Conservation (phyloP, 1,140 invertebrate species). For the Diachasma alloeum region DNA sequence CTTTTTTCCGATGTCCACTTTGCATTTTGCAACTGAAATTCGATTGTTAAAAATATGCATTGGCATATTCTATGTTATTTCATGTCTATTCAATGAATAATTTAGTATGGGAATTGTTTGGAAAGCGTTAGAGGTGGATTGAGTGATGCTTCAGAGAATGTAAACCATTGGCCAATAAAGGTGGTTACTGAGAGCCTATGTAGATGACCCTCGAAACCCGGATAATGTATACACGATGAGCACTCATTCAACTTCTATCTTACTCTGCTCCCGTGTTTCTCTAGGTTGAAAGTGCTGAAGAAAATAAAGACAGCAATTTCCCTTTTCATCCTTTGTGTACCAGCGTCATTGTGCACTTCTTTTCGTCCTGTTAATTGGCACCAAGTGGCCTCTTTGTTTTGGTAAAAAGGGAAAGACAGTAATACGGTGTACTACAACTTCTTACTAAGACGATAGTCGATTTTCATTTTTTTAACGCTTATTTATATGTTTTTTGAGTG, state of each 20-base stretch:
- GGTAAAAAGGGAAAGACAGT: background rate
- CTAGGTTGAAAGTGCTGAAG: background rate
- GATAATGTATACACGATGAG: background rate
- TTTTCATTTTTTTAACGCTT: no score
- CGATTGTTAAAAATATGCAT: background rate
- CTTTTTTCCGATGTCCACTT: background rate
- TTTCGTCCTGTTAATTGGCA: background rate
- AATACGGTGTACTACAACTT: background rate
- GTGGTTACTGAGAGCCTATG: background rate
- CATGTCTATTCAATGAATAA: background rate
- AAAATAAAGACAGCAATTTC: background rate
- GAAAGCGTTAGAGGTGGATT: background rate
- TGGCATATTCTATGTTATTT: background rate
- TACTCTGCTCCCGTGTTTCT: background rate
- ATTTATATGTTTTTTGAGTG: no score
- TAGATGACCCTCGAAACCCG: background rate
- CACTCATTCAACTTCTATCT: background rate
- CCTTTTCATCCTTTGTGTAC: background rate
- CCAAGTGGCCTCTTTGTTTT: conserved; percentile 4
- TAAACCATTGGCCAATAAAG: background rate
- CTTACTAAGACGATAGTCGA: no score
- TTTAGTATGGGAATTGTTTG: background rate
- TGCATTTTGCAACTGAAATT: background rate
- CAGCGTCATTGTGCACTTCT: background rate
- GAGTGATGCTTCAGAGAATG: background rate